Conservation (phyloP, 2,797 vertebrate species). For the Protonibea diacanthus region DNA sequence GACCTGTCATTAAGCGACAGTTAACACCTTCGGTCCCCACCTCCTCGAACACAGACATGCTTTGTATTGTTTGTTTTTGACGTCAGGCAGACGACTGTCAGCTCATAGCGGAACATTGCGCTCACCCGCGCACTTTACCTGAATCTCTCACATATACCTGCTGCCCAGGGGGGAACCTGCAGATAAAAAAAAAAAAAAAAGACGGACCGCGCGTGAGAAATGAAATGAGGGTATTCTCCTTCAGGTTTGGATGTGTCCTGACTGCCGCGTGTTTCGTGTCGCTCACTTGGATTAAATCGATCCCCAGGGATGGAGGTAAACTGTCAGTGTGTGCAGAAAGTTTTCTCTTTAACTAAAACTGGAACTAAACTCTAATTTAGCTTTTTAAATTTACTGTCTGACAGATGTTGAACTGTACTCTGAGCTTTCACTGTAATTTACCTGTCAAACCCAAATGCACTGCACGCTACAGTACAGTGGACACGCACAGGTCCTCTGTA, state of each 20-base stretch:
- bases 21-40: neutral
- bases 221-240: slow-evolving; percentile 72
- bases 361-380: too few relatives aligned
- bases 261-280: slow-evolving; percentile 49
- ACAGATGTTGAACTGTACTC: too few relatives aligned
- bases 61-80: neutral
- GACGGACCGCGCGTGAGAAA: slow-evolving; percentile 1
- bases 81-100: neutral
- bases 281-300: slow-evolving; percentile 59
- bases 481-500: too few relatives aligned
- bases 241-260: slow-evolving; percentile 54
- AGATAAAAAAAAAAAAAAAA: too few relatives aligned
- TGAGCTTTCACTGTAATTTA: too few relatives aligned
- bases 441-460: too few relatives aligned
- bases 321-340: neutral
- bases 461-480: too few relatives aligned
- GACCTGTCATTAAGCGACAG: neutral
- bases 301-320: slow-evolving; percentile 62
- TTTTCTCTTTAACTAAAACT: too few relatives aligned
- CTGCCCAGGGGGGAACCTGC: too few relatives aligned
- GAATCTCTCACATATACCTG: slow-evolving; percentile 25
- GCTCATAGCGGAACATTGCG: neutral
- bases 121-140: slow-evolving; percentile 23
- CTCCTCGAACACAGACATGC: fast-evolving
- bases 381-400: too few relatives aligned